Conservation (phyloP, 2,113 vertebrate genomes). For the Hucho hucho region DNA sequence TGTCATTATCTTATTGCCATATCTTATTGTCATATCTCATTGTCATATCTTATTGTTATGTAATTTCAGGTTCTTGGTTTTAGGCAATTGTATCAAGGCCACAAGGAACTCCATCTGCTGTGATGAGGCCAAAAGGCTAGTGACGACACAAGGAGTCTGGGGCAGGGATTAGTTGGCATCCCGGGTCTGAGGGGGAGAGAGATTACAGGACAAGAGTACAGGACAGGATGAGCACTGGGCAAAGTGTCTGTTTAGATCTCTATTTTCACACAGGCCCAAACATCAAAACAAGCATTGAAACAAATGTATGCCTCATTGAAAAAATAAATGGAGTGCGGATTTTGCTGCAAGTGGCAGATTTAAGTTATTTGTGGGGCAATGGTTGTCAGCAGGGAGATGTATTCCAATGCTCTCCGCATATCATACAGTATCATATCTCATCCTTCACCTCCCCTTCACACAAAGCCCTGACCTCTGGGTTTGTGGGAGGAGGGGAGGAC, state of each 20-base stretch:
- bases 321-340: background rate
- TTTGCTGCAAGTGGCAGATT: background rate
- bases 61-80: constrained; percentile 48
- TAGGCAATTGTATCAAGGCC: constrained; percentile 56
- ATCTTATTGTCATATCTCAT: no score
- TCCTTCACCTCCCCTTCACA: background rate
- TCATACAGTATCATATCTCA: constrained; percentile 5
- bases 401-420: background rate
- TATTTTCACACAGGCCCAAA: constrained; percentile 1
- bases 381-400: background rate
- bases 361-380: background rate
- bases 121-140: constrained; percentile 48
- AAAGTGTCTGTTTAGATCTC: constrained; percentile 9
- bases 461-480: background rate
- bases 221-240: background rate
- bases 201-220: background rate
- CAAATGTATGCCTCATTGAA: background rate
- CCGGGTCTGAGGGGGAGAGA: background rate
- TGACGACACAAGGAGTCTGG: constrained; percentile 30
- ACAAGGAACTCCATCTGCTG: constrained; percentile 65
- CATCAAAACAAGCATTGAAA: background rate
- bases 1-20: constrained; percentile 26
- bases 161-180: constrained; percentile 6
- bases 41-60: constrained; percentile 1
- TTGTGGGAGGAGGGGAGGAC: background rate